Conservation (phyloP, 2,113 vertebrate species). For the Planiliza haematocheilus region DNA sequence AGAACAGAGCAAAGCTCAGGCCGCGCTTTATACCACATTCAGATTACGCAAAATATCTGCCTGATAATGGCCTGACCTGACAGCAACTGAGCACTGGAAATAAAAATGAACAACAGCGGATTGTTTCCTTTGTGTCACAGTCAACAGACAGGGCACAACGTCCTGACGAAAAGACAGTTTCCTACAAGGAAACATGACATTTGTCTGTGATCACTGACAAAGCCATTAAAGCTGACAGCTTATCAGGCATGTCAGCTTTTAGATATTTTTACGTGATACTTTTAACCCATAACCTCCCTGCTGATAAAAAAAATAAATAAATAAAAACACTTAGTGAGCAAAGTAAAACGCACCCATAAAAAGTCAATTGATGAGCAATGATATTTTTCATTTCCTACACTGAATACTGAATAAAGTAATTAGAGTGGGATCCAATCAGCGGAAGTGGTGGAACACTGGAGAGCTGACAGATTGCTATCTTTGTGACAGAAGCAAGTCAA, state of each 20-base stretch:
- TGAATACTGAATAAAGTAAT: conserved; percentile 69
- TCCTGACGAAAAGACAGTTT: background rate
- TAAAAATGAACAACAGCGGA: background rate
- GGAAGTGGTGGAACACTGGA: conserved; percentile 63
- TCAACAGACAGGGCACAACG: background rate
- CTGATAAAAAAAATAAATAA: conserved; percentile 11
- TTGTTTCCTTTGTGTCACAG: background rate
- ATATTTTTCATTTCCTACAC: conserved; percentile 63
- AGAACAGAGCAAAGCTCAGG: too few relatives aligned
- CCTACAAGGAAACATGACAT: background rate
- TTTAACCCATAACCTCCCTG: background rate
- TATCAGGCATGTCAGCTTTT: background rate
- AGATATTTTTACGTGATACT: background rate
- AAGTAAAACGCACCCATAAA: conserved; percentile 53
- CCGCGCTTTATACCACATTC: too few relatives aligned
- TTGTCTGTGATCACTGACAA: background rate
- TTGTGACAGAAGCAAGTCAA: conserved; percentile 75
- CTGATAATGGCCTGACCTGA: too few relatives aligned
- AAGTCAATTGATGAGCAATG: conserved; percentile 59
- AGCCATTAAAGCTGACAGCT: background rate
- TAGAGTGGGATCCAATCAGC: conserved; percentile 61
- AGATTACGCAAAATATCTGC: too few relatives aligned
- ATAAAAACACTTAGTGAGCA: background rate
- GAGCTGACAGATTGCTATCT: conserved; percentile 72
- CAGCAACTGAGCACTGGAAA: background rate